phyloP scores from a whole-genome alignment of 2,797 vertebrate genomes.

The Spatula clypeata region DNA sequence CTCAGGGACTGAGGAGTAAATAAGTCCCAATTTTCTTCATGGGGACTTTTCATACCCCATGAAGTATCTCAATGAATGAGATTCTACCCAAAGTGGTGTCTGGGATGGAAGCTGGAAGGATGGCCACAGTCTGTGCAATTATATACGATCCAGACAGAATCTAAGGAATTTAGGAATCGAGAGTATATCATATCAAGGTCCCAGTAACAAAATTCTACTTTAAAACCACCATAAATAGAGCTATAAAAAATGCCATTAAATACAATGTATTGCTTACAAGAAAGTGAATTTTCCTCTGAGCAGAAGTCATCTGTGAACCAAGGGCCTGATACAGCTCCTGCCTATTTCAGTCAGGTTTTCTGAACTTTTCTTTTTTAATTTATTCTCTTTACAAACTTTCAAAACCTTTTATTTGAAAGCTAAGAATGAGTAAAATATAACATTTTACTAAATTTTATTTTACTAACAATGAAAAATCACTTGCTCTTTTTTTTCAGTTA shows the following conservation, averaged over 20 bases:
- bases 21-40: neutral
- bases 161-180: neutral
- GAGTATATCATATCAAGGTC: neutral
- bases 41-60: neutral
- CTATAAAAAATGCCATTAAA: neutral
- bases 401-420: neutral
- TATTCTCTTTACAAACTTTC: neutral
- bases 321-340: neutral
- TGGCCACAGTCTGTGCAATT: neutral
- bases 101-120: neutral
- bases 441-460: slow-evolving; percentile 20
- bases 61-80: neutral
- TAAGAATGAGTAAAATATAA: neutral
- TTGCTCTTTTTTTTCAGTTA: slow-evolving; percentile 82
- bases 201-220: neutral
- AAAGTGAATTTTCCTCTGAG: neutral
- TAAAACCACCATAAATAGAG: neutral
- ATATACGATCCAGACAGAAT: neutral
- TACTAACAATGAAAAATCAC: slow-evolving; percentile 14
- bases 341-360: neutral
- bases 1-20: neutral
- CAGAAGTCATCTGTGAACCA: neutral
- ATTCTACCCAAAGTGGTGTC: neutral
- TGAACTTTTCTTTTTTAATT: neutral
- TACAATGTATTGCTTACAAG: neutral